Conservation (phyloP, 2,113 vertebrate species). For the Acrocephalus arundinaceus region DNA sequence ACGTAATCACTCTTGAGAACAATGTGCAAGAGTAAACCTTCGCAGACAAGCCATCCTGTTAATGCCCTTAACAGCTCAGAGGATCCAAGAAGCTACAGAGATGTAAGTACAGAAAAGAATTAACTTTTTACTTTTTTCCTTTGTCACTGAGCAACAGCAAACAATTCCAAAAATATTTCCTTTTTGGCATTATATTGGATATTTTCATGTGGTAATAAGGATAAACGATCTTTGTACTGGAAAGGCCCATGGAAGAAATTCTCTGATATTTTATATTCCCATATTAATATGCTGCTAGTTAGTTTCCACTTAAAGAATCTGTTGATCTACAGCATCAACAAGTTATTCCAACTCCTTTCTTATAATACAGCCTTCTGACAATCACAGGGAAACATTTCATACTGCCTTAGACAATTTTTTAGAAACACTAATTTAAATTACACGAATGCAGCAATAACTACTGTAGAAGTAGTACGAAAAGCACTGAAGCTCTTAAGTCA, state of each 20-base stretch:
- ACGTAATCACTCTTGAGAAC: conserved; percentile 65
- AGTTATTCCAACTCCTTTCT: background rate
- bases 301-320: background rate
- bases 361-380: background rate
- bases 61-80: conserved; percentile 23
- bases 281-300: background rate
- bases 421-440: background rate
- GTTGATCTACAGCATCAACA: background rate
- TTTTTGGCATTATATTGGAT: background rate
- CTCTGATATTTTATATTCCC: background rate
- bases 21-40: conserved; percentile 54
- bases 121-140: background rate
- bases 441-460: background rate
- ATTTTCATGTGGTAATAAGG: background rate
- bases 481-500: background rate
- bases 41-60: conserved; percentile 31
- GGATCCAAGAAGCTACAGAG: conserved; percentile 5
- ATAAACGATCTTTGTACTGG: background rate
- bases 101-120: conserved; percentile 68
- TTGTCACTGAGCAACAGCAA: background rate
- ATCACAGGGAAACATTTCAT: background rate
- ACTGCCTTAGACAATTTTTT: background rate
- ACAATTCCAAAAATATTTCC: background rate
- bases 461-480: background rate
- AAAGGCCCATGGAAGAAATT: background rate